Evolutionary conservation across 2,113 vertebrate genomes (phyloP), one percentile per base, ranked within the genome.

Genomic region (Laticauda colubrina): DNA sequence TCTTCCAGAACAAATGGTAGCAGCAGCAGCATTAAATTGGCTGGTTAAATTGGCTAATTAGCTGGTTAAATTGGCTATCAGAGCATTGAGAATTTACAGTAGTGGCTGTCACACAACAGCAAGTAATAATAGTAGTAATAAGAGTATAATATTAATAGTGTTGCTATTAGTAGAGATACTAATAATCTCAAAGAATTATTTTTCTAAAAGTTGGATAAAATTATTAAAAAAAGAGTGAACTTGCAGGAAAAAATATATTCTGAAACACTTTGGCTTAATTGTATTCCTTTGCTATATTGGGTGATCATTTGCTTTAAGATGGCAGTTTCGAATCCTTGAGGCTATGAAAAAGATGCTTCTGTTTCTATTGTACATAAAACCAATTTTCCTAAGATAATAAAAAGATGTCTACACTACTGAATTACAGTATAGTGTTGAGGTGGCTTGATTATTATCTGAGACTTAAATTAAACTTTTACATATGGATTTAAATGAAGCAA

Each of bases 371-470:
- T 87, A 87, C 4, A 64, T 48, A 86, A 91, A 45, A 88, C 90
- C 91, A 55, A 59, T 21, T 89, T 29, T 92, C 23, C 93, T 69
- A 94, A 95, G 21, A 18, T 89, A 94, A 92, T 90, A 81, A 95
- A 53, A 3, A 1, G 29, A 92, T 57, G 64, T 2, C 89, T 92
- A 89, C 90, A 54, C 1, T 94, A 87, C 94, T 81, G 69, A 93
- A 95, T 92, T 94, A 94, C 54, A 93, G 57, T 92, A 89, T 94
- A 85, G 5, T 89, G 61, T 92, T 95, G 90, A 85, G 89, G 86
- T 91, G 91, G 94, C 29, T 53, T 93, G 64, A 94, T 96, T 95
- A 87, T 59, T 94, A 0, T 92, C 89, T 57, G 54, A 94, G 0
- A 45, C 89, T 64, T 85, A 61, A 91, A 91, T 89, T 91, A 91